Percentiles rank a stretch among this genome's conserved stretches.
Conservation (phyloP, 2,797 vertebrate genomes). For the Sebastes wilsoni region DNA sequence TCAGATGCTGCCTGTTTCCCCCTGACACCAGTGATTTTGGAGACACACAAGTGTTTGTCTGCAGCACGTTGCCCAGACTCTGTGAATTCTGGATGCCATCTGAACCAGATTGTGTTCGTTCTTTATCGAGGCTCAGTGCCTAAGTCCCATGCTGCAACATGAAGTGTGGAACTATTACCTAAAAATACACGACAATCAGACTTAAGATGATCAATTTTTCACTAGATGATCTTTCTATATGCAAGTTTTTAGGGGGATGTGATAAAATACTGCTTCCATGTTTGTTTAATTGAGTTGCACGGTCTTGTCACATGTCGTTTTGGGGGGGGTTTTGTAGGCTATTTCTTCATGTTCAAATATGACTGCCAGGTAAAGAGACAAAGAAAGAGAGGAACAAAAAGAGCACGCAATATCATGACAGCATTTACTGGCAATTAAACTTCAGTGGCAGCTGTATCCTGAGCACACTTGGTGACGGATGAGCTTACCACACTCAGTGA, state of each 20-base stretch:
- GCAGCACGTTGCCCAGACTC: conserved; percentile 70
- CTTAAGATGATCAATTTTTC: not conserved
- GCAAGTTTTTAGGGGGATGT: not conserved
- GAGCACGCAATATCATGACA: conserved; percentile 27
- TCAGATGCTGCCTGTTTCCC: conserved; percentile 78
- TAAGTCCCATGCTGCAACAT: conserved; percentile 48
- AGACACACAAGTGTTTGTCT: conserved; percentile 80
- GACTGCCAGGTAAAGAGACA: not conserved
- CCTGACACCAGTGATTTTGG: conserved; percentile 76
- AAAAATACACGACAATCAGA: conserved; percentile 36
- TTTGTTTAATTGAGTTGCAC: not conserved
- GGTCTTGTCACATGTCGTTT: not conserved
- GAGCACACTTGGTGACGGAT: conserved; percentile 51
- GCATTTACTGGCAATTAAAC: conserved; percentile 58
- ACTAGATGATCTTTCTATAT: not conserved
- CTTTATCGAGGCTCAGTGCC: conserved; percentile 51
- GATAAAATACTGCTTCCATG: not conserved
- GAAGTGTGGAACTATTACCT: conserved; percentile 33
- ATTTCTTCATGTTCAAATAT: not conserved
- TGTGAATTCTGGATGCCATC: conserved; percentile 71
- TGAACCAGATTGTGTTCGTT: conserved; percentile 72
- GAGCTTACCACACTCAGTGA: conserved; percentile 34
- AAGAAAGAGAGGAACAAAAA: not conserved
- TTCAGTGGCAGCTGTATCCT: conserved; percentile 42
- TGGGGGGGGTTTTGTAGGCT: not conserved